Percentiles rank a stretch among this genome's conserved stretches.
Conservation (phyloP, 30 jellyfish, hydroid and myxozoan genomes). For the Chrysaora quinquecirrha region DNA sequence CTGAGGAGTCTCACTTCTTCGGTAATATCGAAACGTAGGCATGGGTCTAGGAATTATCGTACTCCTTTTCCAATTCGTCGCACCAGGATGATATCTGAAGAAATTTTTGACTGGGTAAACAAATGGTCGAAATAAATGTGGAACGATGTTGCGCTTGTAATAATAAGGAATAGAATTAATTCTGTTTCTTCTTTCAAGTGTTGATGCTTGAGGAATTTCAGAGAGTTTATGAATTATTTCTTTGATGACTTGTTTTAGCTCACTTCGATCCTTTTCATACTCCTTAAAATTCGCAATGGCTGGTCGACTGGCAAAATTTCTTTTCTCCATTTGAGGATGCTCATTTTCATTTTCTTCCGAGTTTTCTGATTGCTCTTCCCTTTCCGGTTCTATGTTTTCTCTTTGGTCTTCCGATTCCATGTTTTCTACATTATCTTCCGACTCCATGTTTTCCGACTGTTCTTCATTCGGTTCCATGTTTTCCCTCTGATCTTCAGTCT, state of each 20-base stretch:
- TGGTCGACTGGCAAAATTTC: slow-evolving; percentile 27
- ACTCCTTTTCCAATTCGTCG: slow-evolving; percentile 31
- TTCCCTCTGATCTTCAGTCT: background rate
- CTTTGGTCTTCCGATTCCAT: slow-evolving; percentile 28
- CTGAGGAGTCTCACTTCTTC: slow-evolving; percentile 2
- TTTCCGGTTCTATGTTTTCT: slow-evolving; percentile 22
- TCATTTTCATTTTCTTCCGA: background rate
- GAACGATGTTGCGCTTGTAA: slow-evolving; percentile 25
- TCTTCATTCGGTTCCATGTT: background rate
- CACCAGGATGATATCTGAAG: background rate
- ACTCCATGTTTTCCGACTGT: background rate
- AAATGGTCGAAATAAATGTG: background rate
- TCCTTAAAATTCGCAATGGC: slow-evolving; percentile 4
- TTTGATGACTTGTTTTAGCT: slow-evolving; percentile 33
- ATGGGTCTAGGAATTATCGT: slow-evolving; percentile 14
- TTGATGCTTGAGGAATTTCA: slow-evolving; percentile 2
- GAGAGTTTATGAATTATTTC: slow-evolving; percentile 43
- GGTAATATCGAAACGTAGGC: background rate
- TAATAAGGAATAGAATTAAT: slow-evolving; percentile 21
- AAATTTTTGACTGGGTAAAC: background rate
- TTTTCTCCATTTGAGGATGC: slow-evolving; percentile 44
- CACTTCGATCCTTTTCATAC: slow-evolving; percentile 13
- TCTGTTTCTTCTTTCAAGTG: background rate
- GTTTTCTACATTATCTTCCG: background rate
- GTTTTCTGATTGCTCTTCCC: slow-evolving; percentile 5